Conservation (phyloP, 2,888 invertebrate species). For the Meloe dianella region DNA sequence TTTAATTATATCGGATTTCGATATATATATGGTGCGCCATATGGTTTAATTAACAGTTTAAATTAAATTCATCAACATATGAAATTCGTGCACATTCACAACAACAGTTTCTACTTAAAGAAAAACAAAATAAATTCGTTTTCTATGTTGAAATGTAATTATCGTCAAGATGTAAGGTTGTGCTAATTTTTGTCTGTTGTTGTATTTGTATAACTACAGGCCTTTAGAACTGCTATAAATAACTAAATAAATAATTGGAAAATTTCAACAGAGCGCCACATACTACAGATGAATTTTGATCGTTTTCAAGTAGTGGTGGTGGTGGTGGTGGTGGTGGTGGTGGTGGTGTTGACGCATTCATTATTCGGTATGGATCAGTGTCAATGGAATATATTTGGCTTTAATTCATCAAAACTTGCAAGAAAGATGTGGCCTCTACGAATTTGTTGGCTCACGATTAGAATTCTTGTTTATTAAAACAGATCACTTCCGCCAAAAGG, state of each 20-base stretch:
- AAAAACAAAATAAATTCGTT: constrained; percentile 21
- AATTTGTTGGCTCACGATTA: not conserved
- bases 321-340: too few species aligned
- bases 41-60: not conserved
- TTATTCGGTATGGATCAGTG: not conserved
- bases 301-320: too few species aligned
- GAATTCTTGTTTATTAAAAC: constrained; percentile 9
- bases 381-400: constrained; percentile 3
- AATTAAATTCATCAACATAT: constrained; percentile 3
- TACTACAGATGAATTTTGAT: not conserved
- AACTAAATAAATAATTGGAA: constrained; percentile 28
- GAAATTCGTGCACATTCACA: not conserved
- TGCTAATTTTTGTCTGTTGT: constrained; percentile 18
- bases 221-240: constrained; percentile 27
- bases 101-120: not conserved
- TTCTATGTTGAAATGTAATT: constrained; percentile 22
- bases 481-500: not conserved
- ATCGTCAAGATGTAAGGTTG: constrained; percentile 17
- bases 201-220: constrained; percentile 9
- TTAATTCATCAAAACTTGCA: not conserved
- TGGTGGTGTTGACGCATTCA: not conserved
- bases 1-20: constrained; percentile 56
- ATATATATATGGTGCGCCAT: constrained; percentile 29
- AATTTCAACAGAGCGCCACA: constrained; percentile 20
- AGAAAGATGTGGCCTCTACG: not conserved